phyloP scores from a whole-genome alignment of 2,113 vertebrate genomes.

The Spilogale gracilis region DNA sequence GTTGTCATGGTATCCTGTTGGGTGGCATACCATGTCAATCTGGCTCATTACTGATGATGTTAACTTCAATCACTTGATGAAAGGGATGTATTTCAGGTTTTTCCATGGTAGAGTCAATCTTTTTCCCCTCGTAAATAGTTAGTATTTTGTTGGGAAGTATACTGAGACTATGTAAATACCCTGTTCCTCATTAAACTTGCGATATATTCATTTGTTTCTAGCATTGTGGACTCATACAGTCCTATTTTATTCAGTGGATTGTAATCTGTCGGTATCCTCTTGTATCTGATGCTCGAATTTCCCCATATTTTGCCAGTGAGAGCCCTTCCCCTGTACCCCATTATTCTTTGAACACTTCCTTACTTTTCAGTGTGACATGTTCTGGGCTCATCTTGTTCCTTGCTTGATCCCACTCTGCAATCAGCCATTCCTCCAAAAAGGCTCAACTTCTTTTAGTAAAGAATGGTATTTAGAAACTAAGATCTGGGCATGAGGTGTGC shows the following conservation, averaged over 20 bases:
- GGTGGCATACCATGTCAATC: not conserved
- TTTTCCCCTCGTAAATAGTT: not conserved
- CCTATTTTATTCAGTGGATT: not conserved
- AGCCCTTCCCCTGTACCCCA: not conserved
- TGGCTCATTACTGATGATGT: not conserved
- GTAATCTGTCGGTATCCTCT: not conserved
- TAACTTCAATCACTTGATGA: not conserved
- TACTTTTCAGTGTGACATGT: not conserved
- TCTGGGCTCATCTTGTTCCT: not conserved
- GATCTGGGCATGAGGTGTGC: not conserved
- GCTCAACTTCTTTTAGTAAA: not conserved
- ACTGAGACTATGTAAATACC: not conserved
- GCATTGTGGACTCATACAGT: not conserved
- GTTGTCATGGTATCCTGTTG: not conserved
- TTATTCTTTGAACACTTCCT: not conserved
- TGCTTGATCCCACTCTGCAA: not conserved
- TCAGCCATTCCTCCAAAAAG: not conserved
- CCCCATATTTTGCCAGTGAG: not conserved
- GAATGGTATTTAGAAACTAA: conserved; percentile 46
- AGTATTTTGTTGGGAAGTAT: not conserved
- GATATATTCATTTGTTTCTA: not conserved
- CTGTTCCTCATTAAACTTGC: not conserved
- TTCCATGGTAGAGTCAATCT: not conserved
- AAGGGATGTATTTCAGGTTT: not conserved
- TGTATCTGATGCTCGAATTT: not conserved